Evolutionary conservation across 2,888 invertebrate species (phyloP), one percentile per base, ranked within the genome.

Genomic region (Drosophila trichaetosa): DNA sequence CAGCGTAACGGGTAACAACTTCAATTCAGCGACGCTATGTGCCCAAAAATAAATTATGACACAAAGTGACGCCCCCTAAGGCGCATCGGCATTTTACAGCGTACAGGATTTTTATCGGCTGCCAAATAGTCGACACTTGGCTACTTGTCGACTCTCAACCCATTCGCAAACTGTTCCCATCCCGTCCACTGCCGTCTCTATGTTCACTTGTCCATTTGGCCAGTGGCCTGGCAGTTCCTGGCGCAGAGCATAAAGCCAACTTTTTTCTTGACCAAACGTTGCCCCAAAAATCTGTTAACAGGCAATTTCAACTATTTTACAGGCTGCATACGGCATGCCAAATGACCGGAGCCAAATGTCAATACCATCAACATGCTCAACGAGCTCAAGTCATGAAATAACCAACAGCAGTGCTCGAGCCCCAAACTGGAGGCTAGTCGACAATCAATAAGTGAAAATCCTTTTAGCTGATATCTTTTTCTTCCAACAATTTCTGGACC

Each of bases 271-370:
- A 60, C 63, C 82, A 73, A 65, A 69, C 60, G 69, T 54, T 69
- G 60, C 57, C 56, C 79, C 67, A 49, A 83, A 83, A 84, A 84
- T 89, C 89, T 87, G 89, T 84, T 89, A 84, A 89, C 87, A 84
- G 89, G 69, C 84, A 84, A 86, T 89, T 84, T 89, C 69, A 84
- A 89, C 89, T 75, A 83, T 87, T 84, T 84, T 72, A 74, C 87
- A 76, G 76, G 69, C 89, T 87, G 82, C 70, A 84, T 73, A 79
- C 60, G 64, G 73, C 81, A 69, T 83, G 89, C 84, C 87, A 76
- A 89, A 89, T 87, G 87, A 69, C 69, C 74, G 71, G 61, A 76
- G 84, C 89, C 89, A 89, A 85, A 89, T 85, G 87, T 89, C 89
- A 85, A 89, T 83, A 81, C 84, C 84, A 84, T 84, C 81, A 73